These are phyloP conservation scores for Holcopasites calliopsidis DNA, from an alignment of 1,140 invertebrate genomes.

Conservation along the genomic window DNA sequence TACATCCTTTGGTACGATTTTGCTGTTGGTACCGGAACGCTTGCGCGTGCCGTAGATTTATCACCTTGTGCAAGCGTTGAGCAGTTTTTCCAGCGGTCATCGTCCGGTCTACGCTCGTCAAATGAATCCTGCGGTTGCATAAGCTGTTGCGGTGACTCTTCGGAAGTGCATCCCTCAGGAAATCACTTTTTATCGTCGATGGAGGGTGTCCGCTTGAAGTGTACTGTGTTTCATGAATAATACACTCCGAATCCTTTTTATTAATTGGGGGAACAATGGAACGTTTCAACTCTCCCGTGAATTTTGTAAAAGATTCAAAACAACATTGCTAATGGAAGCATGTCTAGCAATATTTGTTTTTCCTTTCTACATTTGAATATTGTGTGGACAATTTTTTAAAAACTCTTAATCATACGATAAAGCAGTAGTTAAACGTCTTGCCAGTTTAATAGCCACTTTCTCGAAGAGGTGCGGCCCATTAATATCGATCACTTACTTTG, in stretches of 20 bases:
- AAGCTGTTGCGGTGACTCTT: neutral
- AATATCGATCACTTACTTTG: conserved; percentile 63
- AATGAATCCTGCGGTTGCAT: conserved; percentile 5
- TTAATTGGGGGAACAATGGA: no score
- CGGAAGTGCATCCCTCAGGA: neutral
- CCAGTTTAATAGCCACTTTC: conserved; percentile 13
- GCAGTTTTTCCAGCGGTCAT: neutral
- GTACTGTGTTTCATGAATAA: neutral
- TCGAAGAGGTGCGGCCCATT: conserved; percentile 53
- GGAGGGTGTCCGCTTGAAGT: neutral
- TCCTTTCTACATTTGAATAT: no score
- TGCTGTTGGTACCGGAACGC: neutral
- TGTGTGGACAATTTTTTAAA: no score
- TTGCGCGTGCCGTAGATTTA: conserved; percentile 22
- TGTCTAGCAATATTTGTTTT: no score
- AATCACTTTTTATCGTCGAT: neutral
- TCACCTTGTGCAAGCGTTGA: conserved; percentile 17
- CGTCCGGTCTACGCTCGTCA: neutral
- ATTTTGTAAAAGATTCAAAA: no score
- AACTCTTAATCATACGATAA: conserved; percentile 1
- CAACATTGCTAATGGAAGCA: no score
- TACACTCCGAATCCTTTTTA: neutral
- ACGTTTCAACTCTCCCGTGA: no score
- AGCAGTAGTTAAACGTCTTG: neutral
- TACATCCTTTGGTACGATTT: conserved; percentile 21